phyloP scores from a whole-genome alignment of 2,113 vertebrate genomes.

The Apodemus sylvaticus region DNA sequence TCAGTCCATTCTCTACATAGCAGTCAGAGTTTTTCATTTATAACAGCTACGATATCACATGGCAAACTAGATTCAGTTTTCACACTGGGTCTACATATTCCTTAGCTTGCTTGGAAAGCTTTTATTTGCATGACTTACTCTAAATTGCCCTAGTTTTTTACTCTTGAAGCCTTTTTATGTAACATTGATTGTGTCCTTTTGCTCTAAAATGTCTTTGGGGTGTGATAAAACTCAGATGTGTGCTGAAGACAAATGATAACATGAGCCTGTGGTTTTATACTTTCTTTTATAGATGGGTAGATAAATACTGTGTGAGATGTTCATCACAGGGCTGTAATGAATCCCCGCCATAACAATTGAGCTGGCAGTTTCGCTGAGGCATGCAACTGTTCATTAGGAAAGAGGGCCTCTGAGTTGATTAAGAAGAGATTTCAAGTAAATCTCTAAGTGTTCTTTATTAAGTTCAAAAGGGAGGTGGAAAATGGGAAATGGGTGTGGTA shows the following conservation, averaged over 20 bases:
- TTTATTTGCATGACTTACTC: background rate
- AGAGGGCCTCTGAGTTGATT: constrained; percentile 61
- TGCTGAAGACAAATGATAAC: constrained; percentile 41
- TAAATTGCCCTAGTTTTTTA: background rate
- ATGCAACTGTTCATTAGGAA: constrained; percentile 65
- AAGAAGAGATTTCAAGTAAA: constrained; percentile 69
- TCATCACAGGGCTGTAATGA: constrained; percentile 55
- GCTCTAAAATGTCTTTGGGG: background rate
- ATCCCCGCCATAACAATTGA: constrained; percentile 51
- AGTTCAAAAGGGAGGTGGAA: constrained; percentile 41
- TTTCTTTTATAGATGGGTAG: constrained; percentile 12
- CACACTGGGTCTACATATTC: background rate
- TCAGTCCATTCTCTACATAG: background rate
- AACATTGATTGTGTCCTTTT: background rate
- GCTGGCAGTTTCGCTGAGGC: constrained; percentile 48
- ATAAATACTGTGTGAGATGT: constrained; percentile 65
- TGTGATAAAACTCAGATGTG: constrained; percentile 12
- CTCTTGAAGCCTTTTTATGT: background rate
- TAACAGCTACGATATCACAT: background rate
- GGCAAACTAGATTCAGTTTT: background rate
- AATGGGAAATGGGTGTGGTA: constrained; percentile 11
- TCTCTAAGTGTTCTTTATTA: constrained; percentile 37
- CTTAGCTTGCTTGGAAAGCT: background rate
- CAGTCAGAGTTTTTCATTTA: background rate
- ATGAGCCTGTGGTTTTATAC: background rate